A percentile compares a stretch with the other conserved stretches of the same genome.
These are phyloP conservation scores for Norana najaformis DNA, from an alignment of 2,888 invertebrate genomes.

Conservation along the genomic window DNA sequence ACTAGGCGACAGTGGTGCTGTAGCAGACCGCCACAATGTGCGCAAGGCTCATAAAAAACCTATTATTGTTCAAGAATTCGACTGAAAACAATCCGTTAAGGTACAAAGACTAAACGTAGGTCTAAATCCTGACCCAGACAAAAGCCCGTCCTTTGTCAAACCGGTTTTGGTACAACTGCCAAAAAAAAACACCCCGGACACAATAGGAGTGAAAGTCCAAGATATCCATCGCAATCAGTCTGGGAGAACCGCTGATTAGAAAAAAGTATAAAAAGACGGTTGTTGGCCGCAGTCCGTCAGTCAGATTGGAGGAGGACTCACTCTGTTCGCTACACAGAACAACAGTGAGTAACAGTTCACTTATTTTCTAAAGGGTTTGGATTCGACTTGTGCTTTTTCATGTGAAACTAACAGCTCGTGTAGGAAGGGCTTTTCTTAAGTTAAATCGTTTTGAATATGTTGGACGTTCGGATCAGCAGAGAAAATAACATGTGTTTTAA, in stretches of 20 bases:
- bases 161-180: neutral
- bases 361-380: neutral
- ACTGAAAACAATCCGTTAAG: neutral
- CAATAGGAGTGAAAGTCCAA: neutral
- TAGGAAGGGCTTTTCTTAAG: neutral
- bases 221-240: neutral
- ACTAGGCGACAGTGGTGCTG: neutral
- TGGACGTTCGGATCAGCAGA: too few relatives aligned
- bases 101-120: neutral
- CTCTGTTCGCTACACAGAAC: conserved; percentile 13
- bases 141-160: neutral
- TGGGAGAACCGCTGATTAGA: neutral
- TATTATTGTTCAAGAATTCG: conserved; percentile 8
- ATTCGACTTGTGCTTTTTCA: too few relatives aligned
- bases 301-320: neutral
- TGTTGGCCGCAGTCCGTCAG: neutral
- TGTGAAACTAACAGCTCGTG: neutral
- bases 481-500: too few relatives aligned
- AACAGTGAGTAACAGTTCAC: neutral
- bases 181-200: neutral
- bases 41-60: neutral
- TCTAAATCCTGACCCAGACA: too few relatives aligned
- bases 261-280: neutral
- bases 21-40: neutral
- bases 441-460: neutral